phyloP scores from a whole-genome alignment of 2,113 vertebrate genomes.

The Ceyx margarethae region DNA sequence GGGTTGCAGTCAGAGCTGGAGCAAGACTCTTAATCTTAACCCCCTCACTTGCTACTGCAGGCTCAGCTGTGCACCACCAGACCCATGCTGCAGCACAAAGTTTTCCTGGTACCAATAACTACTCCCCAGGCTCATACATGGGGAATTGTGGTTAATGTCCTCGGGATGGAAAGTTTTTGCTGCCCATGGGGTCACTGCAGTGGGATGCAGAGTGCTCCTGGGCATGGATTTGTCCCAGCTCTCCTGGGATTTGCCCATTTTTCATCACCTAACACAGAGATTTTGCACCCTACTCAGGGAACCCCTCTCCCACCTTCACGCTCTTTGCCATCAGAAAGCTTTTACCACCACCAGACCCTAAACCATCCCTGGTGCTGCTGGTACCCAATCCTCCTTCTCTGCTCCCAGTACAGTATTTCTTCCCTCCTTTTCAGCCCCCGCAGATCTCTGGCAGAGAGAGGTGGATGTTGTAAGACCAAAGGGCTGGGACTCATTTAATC shows the following conservation, averaged over 20 bases:
- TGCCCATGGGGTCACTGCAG: neutral
- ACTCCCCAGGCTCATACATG: fast-evolving
- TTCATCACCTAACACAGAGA: neutral
- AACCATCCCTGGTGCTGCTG: neutral
- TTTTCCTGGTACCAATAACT: neutral
- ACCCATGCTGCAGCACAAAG: neutral
- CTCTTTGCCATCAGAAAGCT: neutral
- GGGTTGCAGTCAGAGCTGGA: fast-evolving
- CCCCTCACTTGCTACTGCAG: neutral
- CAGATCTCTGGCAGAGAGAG: neutral
- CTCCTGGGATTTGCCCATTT: neutral
- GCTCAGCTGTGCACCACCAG: neutral
- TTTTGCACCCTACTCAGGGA: neutral
- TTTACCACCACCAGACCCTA: neutral
- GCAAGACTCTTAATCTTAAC: neutral
- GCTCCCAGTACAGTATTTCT: neutral
- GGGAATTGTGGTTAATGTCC: fast-evolving
- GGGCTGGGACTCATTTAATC: neutral
- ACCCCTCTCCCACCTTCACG: neutral
- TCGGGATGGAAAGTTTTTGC: neutral
- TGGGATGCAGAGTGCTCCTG: neutral
- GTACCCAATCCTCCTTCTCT: neutral
- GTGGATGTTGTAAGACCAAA: neutral
- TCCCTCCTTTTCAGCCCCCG: neutral
- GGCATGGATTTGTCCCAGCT: neutral